Conservation (phyloP, 2,113 vertebrate genomes). For the Peromyscus maniculatus region DNA sequence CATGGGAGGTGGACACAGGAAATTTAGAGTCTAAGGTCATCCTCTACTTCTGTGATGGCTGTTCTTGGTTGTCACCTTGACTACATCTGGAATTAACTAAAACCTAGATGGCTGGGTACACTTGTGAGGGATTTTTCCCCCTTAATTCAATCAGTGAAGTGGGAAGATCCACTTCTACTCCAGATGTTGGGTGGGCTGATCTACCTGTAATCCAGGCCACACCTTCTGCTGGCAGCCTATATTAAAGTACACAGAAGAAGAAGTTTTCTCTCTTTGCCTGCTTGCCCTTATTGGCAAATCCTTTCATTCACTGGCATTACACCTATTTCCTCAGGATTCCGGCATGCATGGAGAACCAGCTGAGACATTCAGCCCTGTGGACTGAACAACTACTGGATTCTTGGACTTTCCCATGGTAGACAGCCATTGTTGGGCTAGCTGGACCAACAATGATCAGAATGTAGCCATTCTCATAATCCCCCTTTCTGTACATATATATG, state of each 20-base stretch:
- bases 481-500: not conserved
- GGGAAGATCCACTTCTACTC: not conserved
- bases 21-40: not conserved
- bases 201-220: too few species aligned
- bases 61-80: not conserved
- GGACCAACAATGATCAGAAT: too few species aligned
- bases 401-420: too few species aligned
- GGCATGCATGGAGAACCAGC: not conserved
- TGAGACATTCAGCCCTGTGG: not conserved
- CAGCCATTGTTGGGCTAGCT: too few species aligned
- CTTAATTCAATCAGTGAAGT: not conserved
- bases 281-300: not conserved
- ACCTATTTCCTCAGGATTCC: not conserved
- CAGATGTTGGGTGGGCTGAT: not conserved
- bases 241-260: too few species aligned
- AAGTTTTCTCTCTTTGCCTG: too few species aligned
- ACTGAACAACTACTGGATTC: not conserved
- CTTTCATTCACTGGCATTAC: not conserved
- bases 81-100: too few species aligned
- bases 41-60: not conserved
- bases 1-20: not conserved
- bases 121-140: not conserved
- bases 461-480: too few species aligned
- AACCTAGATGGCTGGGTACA: not conserved
- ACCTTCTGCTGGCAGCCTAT: too few species aligned